Conservation (phyloP, 2,888 invertebrate species). For the Disparrhopalites patrizii region DNA sequence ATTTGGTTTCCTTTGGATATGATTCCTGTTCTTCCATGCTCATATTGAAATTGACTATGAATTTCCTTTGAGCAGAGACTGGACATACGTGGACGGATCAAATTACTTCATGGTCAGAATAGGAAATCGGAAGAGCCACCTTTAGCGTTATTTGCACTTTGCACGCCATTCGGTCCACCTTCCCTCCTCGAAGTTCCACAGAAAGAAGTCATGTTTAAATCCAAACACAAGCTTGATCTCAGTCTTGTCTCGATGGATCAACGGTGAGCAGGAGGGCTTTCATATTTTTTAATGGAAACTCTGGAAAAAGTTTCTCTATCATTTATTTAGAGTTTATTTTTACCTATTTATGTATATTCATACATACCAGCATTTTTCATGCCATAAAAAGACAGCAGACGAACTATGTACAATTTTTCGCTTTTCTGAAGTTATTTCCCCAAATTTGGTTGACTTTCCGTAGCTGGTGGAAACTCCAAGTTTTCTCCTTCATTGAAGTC, state of each 20-base stretch:
- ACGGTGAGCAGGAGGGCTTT: slow-evolving; percentile 65
- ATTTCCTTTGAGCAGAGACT: slow-evolving; percentile 86
- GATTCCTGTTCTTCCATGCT: no score
- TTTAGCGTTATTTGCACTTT: slow-evolving; percentile 91
- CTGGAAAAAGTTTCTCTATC: not conserved
- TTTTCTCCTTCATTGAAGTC: no score
- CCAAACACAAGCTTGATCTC: slow-evolving; percentile 97
- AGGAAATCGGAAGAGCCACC: slow-evolving; percentile 91
- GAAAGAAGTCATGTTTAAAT: slow-evolving; percentile 99
- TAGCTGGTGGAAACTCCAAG: no score
- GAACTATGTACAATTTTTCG: no score
- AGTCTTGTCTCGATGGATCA: slow-evolving; percentile 96
- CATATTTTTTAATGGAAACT: no score
- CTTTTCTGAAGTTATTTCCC: no score
- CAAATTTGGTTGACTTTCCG: no score
- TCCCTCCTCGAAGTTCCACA: slow-evolving; percentile 94
- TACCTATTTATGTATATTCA: no score
- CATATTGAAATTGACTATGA: no score
- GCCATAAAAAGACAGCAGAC: no score
- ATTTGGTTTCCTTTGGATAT: no score
- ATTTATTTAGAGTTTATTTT: not conserved
- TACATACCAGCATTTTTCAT: no score
- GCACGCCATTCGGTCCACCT: slow-evolving; percentile 98
- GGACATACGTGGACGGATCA: slow-evolving; percentile 95
- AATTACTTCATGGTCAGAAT: slow-evolving; percentile 94